phyloP scores from a whole-genome alignment of 2,797 vertebrate genomes.

The Vireo griseus region DNA sequence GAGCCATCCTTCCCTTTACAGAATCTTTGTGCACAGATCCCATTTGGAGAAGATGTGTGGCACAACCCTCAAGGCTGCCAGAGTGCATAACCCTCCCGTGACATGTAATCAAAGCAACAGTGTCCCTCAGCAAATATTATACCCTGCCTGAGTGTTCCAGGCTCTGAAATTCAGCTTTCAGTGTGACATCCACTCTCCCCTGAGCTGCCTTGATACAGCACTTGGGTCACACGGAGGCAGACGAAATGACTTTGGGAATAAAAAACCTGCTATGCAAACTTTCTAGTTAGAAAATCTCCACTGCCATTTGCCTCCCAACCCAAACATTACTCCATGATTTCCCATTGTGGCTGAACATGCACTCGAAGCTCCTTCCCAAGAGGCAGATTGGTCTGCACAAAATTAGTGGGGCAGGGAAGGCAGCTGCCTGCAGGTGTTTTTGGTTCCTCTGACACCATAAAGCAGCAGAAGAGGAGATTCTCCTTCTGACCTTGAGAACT shows the following conservation, averaged over 20 bases:
- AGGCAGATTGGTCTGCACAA: background rate
- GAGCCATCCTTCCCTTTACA: background rate
- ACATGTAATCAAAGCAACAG: background rate
- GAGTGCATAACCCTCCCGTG: background rate
- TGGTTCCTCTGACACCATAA: background rate
- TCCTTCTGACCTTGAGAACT: background rate
- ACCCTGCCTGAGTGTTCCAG: background rate
- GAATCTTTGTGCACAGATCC: background rate
- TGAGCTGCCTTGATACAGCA: background rate
- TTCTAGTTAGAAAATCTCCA: background rate
- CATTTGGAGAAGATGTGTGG: background rate
- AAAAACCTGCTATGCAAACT: background rate
- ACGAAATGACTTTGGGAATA: background rate
- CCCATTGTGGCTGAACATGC: background rate
- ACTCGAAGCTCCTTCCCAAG: background rate
- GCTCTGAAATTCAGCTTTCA: background rate
- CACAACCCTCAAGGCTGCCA: background rate
- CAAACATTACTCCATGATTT: background rate
- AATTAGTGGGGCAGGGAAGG: background rate
- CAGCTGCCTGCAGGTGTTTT: background rate
- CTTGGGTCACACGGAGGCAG: background rate
- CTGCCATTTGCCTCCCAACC: background rate
- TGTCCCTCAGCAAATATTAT: constrained; percentile 32
- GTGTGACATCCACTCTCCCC: background rate
- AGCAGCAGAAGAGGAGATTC: background rate